Conservation (phyloP, 2,888 invertebrate genomes). For the Caenorhabditis sp. region DNA sequence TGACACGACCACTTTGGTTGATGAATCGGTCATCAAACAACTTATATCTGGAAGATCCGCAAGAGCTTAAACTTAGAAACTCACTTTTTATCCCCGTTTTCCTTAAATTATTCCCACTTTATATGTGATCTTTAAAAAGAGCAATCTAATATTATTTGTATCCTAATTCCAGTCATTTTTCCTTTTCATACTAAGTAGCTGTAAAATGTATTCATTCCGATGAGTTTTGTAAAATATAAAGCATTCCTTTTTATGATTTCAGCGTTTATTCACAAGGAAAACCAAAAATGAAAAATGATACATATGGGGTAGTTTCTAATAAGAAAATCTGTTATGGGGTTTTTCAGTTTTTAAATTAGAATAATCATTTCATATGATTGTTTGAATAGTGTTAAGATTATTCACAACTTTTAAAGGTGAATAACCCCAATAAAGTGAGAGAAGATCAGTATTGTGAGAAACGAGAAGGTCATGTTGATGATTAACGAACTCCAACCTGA, state of each 20-base stretch:
- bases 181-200: not conserved
- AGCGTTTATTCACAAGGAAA: not conserved
- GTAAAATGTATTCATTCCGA: not conserved
- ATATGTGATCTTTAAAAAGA: not conserved
- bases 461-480: no score
- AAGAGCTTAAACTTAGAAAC: slow-evolving; percentile 21
- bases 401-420: no score
- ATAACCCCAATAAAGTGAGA: no score
- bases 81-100: not conserved
- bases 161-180: not conserved
- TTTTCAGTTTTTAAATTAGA: no score
- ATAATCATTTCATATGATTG: no score
- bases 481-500: slow-evolving; percentile 10
- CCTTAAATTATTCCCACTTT: not conserved
- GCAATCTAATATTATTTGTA: not conserved
- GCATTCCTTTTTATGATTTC: not conserved
- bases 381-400: no score
- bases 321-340: no score
- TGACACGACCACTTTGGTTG: slow-evolving; percentile 91
- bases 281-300: not conserved
- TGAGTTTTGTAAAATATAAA: not conserved
- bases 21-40: slow-evolving; percentile 72
- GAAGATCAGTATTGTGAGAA: no score
- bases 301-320: not conserved
- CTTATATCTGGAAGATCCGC: slow-evolving; percentile 52